phyloP scores from a whole-genome alignment of 2,797 vertebrate genomes.

The Pempheris klunzingeri region DNA sequence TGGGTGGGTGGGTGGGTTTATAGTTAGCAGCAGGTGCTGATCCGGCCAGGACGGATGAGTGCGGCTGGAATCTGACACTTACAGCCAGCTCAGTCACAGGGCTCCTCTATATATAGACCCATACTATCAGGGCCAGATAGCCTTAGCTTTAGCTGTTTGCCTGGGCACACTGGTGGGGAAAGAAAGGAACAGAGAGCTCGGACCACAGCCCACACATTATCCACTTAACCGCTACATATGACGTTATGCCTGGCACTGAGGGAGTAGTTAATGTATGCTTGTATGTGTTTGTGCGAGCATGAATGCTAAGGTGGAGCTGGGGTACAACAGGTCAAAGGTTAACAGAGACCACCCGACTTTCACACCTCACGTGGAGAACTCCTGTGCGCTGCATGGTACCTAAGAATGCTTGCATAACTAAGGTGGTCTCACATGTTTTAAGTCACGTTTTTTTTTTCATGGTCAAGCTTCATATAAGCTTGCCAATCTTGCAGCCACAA shows the following conservation, averaged over 20 bases:
- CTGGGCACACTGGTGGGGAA: conserved; percentile 36
- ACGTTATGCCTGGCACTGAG: conserved; percentile 16
- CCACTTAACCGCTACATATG: conserved; percentile 11
- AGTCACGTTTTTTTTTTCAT: conserved; percentile 17
- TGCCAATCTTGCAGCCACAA: background rate
- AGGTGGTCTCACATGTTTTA: conserved; percentile 39
- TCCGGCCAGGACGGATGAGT: conserved; percentile 80
- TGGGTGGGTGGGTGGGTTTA: conserved; percentile 79
- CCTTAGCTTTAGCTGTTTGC: conserved; percentile 59
- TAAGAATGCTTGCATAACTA: conserved; percentile 37
- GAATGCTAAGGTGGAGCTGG: conserved; percentile 8
- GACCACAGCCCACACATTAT: conserved; percentile 50
- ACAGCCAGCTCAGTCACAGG: conserved; percentile 85
- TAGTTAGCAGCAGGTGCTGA: conserved; percentile 91
- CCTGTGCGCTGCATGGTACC: conserved; percentile 23
- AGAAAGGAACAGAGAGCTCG: conserved; percentile 46
- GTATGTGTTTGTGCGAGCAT: conserved; percentile 6
- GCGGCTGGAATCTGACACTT: conserved; percentile 88
- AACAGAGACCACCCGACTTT: conserved; percentile 47
- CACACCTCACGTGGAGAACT: conserved; percentile 58
- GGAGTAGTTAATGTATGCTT: conserved; percentile 4
- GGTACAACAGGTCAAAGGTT: conserved; percentile 65
- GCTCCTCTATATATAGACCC: conserved; percentile 89
- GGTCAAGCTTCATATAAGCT: too few species aligned
- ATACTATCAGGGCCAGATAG: conserved; percentile 82